Base-by-base conservation (phyloP, 2,888 invertebrate genomes). In the Parnassius glacialis region DNA sequence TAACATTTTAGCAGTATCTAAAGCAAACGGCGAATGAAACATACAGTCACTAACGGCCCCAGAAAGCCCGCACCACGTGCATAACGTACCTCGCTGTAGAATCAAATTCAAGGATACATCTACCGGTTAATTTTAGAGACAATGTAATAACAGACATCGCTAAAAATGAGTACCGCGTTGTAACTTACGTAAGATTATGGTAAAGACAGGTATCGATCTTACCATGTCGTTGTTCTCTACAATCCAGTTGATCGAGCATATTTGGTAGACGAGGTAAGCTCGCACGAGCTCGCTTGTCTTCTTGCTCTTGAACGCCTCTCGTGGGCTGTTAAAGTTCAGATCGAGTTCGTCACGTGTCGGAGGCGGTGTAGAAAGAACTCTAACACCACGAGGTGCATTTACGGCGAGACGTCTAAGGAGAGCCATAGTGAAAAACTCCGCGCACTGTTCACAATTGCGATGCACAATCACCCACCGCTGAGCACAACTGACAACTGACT, bases 221-320 rank as follows among this genome's bases (percentile, higher is more conserved):
- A 98, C 98, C 97, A 95, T 94, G 93, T 95, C 96, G 83, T 98
- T 98, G 91, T 98, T 94, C 82, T 97, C 96, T 70, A 99, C 98
- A 71, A 99, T 88, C 83, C 94, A 95, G 78, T 96, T 94, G 79
- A 96, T 93, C 62, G 97, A 96, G 90, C 98, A 98, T 83, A 99
- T 92, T 81, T 96, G 95, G 89, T 98, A 98, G 72, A 99, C 98
- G 79, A 98, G 76, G 83, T 97, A 96, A 50, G 97, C 98, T 70
- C 99, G 93, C 58, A 98, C 80, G 71, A 99, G 93, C 90, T 99
- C 98, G 91, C 94, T 94, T 71, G 96, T 98, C 74, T 97, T 97
- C 93, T 99, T 99, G 90, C 98, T 98, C 86, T 97, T 97, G 92
- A 97, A 99, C 41, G 98, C 96, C 71, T 97, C 97, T 75, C 95